Evolutionary conservation across 1,140 invertebrate genomes (phyloP).

Genomic region (Gonatopus flavifemur): DNA sequence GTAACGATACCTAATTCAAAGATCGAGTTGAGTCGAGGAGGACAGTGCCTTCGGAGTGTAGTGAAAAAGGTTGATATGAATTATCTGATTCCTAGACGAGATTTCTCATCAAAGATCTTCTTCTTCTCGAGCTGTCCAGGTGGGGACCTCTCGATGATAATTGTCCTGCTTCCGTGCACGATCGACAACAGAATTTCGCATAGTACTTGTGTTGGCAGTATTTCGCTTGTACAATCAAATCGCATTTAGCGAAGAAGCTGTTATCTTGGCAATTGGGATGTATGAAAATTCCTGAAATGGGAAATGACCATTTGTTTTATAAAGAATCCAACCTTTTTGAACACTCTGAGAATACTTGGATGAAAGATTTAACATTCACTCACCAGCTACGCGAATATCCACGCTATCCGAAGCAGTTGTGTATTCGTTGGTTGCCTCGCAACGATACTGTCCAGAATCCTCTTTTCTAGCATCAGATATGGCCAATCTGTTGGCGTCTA

Average conservation of each 20-base stretch:
- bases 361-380: conserved; percentile 23
- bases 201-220: conserved; percentile 88
- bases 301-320: not conserved
- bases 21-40: too few relatives aligned
- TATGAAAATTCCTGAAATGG: conserved; percentile 67
- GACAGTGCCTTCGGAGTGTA: too few relatives aligned
- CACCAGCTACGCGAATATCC: conserved; percentile 72
- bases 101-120: conserved; percentile 24
- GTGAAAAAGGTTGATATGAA: too few relatives aligned
- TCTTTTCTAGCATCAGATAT: conserved; percentile 64
- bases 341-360: conserved; percentile 24
- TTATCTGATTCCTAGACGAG: conserved; percentile 31
- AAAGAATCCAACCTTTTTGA: not conserved
- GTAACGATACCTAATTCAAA: too few relatives aligned
- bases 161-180: conserved; percentile 83
- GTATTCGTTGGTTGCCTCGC: conserved; percentile 74
- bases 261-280: conserved; percentile 82
- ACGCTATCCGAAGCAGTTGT: conserved; percentile 64
- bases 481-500: conserved; percentile 69
- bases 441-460: conserved; percentile 78
- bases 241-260: conserved; percentile 86
- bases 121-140: conserved; percentile 45
- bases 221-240: conserved; percentile 77
- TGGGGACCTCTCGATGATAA: conserved; percentile 57
- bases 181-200: conserved; percentile 89